Evolutionary conservation across 2,113 vertebrate genomes (phyloP).

Genomic region (Neogale vison): DNA sequence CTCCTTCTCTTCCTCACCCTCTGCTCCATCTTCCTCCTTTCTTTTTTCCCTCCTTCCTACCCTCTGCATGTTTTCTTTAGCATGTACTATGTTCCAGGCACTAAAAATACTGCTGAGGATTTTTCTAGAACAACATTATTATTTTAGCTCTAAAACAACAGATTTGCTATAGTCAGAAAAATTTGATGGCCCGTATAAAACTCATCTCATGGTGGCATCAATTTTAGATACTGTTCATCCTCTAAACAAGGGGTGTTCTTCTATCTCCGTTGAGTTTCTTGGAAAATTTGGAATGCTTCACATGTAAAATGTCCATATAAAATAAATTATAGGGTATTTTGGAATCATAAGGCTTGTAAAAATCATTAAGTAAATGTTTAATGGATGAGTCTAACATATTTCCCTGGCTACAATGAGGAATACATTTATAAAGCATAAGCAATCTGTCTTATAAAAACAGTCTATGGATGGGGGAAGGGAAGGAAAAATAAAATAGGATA

Average conservation of each 20-base stretch:
- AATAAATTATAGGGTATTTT: neutral
- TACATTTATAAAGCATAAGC: neutral
- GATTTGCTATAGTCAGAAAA: neutral
- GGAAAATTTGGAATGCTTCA: neutral
- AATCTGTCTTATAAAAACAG: neutral
- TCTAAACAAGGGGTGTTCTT: neutral
- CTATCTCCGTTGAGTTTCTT: neutral
- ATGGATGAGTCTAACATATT: neutral
- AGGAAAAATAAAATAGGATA: neutral
- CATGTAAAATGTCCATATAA: neutral
- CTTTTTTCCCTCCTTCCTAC: neutral
- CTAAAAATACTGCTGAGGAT: neutral
- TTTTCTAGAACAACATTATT: neutral
- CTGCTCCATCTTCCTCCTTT: neutral
- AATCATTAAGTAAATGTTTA: slow-evolving; percentile 36
- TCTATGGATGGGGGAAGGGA: neutral
- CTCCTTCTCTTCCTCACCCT: neutral
- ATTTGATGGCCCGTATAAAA: neutral
- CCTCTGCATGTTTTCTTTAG: neutral
- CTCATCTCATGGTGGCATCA: neutral
- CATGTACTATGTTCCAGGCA: neutral
- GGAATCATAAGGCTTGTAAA: neutral
- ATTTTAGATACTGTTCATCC: neutral
- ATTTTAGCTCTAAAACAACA: neutral
- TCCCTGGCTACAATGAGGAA: neutral